These are phyloP conservation scores for Azorinus chamasolen DNA, from an alignment of 2,888 invertebrate species.

Conservation along the genomic window DNA sequence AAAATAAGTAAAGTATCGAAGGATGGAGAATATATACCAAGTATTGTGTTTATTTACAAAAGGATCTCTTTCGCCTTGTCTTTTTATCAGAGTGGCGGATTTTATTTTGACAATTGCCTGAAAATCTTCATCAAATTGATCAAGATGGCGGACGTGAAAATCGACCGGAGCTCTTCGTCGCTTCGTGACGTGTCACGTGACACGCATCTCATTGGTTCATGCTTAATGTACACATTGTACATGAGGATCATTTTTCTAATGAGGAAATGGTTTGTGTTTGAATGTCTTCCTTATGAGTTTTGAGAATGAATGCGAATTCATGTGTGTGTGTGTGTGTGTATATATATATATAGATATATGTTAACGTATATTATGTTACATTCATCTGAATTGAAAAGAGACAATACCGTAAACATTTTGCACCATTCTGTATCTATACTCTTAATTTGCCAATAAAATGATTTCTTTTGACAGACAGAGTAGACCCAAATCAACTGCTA, in stretches of 20 bases:
- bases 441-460: background rate
- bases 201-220: background rate
- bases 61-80: background rate
- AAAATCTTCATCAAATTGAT: background rate
- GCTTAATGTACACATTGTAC: too few species aligned
- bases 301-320: too few species aligned
- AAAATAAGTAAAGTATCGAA: background rate
- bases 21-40: background rate
- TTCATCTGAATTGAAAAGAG: too few species aligned
- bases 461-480: background rate
- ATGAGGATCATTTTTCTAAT: too few species aligned
- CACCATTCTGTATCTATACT: background rate
- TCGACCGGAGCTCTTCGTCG: constrained; percentile 1
- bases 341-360: too few species aligned
- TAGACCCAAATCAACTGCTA: too few species aligned
- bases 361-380: too few species aligned
- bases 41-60: background rate
- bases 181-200: constrained; percentile 18
- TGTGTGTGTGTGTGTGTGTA: too few species aligned
- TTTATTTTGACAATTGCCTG: background rate
- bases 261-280: too few species aligned
- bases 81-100: background rate
- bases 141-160: constrained; percentile 22
- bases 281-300: too few species aligned
- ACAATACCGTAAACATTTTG: too few species aligned